Conservation (phyloP, 64 coral and sea anemone species). For the Montipora foliosa region DNA sequence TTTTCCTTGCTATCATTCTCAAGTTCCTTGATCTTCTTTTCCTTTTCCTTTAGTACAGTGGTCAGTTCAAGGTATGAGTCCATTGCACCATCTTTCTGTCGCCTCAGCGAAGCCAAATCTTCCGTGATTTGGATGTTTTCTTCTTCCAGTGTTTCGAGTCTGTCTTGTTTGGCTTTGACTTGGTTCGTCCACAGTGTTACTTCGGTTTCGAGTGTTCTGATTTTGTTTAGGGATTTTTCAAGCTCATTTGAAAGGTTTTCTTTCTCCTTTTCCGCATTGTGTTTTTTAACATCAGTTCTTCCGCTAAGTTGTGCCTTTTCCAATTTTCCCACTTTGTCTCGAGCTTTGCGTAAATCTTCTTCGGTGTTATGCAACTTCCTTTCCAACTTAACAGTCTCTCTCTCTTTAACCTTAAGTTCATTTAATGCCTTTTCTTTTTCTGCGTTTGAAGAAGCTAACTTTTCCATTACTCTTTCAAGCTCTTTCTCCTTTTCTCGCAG, state of each 20-base stretch:
- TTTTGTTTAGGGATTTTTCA: not conserved
- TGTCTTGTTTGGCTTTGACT: conserved; percentile 13
- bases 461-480: conserved; percentile 37
- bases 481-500: conserved; percentile 77
- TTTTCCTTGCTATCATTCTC: conserved; percentile 13
- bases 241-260: not conserved
- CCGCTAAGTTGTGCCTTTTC: conserved; percentile 2
- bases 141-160: not conserved
- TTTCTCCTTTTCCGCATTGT: not conserved
- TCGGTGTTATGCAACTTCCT: conserved; percentile 23
- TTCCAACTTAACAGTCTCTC: conserved; percentile 12
- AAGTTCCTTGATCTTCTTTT: conserved; percentile 7
- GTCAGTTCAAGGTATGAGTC: conserved; percentile 8
- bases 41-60: conserved; percentile 34
- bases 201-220: conserved; percentile 36
- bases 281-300: not conserved
- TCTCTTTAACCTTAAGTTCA: conserved; percentile 31
- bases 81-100: conserved; percentile 14
- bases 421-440: not conserved
- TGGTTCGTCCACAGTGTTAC: not conserved
- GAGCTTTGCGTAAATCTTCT: conserved; percentile 2
- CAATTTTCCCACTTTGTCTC: conserved; percentile 3
- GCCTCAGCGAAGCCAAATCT: conserved; percentile 25
- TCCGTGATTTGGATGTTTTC: conserved; percentile 1
- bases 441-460: not conserved